Conservation (phyloP, 2,888 invertebrate species). For the Cheilosia urbana region DNA sequence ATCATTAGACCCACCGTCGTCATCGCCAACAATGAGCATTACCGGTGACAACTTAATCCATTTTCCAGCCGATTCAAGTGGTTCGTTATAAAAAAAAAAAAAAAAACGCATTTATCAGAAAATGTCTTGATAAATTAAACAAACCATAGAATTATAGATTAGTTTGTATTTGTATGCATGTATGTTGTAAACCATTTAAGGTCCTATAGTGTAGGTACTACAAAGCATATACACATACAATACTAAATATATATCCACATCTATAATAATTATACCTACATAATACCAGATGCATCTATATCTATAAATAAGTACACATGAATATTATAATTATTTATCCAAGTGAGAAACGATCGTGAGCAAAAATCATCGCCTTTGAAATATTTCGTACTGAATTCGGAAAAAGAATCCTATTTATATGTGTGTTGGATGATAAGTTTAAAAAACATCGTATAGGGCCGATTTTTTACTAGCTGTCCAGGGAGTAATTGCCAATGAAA, state of each 20-base stretch:
- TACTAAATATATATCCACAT: slow-evolving; percentile 28
- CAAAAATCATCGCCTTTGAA: slow-evolving; percentile 9
- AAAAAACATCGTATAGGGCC: too few species aligned
- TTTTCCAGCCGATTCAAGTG: slow-evolving; percentile 91
- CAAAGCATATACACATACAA: slow-evolving; percentile 39
- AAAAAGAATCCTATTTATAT: slow-evolving; percentile 23
- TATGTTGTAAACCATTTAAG: slow-evolving; percentile 27
- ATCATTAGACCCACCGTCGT: slow-evolving; percentile 87
- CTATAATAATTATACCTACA: slow-evolving; percentile 13
- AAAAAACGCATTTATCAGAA: slow-evolving; percentile 28
- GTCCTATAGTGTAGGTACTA: slow-evolving; percentile 16
- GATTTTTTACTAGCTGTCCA: too few species aligned
- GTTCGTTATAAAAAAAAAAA: slow-evolving; percentile 82
- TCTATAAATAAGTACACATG: slow-evolving; percentile 6
- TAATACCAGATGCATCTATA: too few species aligned
- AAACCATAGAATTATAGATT: slow-evolving; percentile 41
- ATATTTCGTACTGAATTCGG: not conserved
- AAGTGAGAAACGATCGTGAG: slow-evolving; percentile 27
- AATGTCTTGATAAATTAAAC: slow-evolving; percentile 37
- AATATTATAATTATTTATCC: slow-evolving; percentile 55
- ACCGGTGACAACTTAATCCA: slow-evolving; percentile 90
- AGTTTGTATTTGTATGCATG: slow-evolving; percentile 54
- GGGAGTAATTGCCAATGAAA: not conserved
- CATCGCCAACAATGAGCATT: slow-evolving; percentile 90
- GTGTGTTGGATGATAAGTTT: not conserved